Conservation (phyloP, 1,140 invertebrate genomes). For the Temnothorax longispinosus region DNA sequence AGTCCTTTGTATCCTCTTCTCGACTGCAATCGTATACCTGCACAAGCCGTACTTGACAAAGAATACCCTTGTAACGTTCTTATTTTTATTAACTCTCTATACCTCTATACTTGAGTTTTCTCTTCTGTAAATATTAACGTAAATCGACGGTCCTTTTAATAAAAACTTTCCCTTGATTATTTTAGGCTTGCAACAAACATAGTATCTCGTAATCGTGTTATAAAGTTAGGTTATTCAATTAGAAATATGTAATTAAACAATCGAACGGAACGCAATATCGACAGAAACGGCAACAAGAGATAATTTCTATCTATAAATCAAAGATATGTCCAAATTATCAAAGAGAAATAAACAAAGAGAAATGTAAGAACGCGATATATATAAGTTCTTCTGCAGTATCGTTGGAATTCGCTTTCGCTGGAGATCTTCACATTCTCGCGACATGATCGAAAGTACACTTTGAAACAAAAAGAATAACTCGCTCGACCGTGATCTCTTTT, state of each 20-base stretch:
- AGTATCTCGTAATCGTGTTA: neutral
- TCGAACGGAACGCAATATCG: neutral
- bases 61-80: neutral
- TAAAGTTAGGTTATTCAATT: neutral
- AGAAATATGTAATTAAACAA: neutral
- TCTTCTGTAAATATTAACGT: slow-evolving; percentile 12
- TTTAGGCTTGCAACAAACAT: neutral
- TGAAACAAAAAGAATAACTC: neutral
- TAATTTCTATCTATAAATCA: neutral
- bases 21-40: slow-evolving; percentile 28
- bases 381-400: neutral
- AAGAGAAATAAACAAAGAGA: neutral
- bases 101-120: neutral
- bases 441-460: slow-evolving; percentile 42
- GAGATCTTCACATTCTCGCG: neutral
- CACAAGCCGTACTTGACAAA: slow-evolving; percentile 23
- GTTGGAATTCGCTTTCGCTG: neutral
- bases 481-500: neutral
- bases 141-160: slow-evolving; percentile 14
- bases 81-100: slow-evolving; percentile 39
- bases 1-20: slow-evolving; percentile 27
- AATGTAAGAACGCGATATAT: neutral
- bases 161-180: neutral
- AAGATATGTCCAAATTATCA: neutral
- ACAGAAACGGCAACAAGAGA: neutral